These are phyloP conservation scores for Conus ventricosus DNA, from an alignment of 1,140 invertebrate genomes.

Conservation along the genomic window DNA sequence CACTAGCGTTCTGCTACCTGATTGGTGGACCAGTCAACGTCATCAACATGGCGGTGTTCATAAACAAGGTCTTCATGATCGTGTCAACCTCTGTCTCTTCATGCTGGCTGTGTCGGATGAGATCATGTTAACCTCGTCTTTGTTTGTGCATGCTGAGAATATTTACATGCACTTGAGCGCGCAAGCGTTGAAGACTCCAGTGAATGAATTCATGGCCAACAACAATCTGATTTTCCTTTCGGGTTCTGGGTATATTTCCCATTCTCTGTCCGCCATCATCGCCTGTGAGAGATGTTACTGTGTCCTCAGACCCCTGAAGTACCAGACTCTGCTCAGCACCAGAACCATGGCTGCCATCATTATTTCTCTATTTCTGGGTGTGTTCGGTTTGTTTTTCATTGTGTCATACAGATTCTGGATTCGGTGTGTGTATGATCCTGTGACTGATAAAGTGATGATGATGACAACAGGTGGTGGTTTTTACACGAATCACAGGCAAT, in stretches of 20 bases:
- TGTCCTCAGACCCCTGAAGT: background rate
- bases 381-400: too few species aligned
- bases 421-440: background rate
- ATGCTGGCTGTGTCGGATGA: background rate
- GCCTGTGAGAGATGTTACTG: conserved; percentile 13
- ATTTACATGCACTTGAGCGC: background rate
- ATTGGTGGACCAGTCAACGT: background rate
- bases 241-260: background rate
- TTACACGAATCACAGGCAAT: background rate
- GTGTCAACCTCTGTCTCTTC: conserved; percentile 22
- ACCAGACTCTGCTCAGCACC: background rate
- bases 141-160: background rate
- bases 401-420: background rate
- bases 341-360: too few species aligned
- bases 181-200: background rate
- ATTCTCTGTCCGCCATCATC: background rate
- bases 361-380: too few species aligned
- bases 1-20: background rate
- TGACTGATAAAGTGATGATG: background rate
- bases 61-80: conserved; percentile 4
- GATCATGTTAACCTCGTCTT: background rate
- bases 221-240: background rate
- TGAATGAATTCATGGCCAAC: background rate
- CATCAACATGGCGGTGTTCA: conserved; percentile 23
- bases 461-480: background rate